Conservation (phyloP, 2,888 invertebrate genomes). For the Plusia festucae region DNA sequence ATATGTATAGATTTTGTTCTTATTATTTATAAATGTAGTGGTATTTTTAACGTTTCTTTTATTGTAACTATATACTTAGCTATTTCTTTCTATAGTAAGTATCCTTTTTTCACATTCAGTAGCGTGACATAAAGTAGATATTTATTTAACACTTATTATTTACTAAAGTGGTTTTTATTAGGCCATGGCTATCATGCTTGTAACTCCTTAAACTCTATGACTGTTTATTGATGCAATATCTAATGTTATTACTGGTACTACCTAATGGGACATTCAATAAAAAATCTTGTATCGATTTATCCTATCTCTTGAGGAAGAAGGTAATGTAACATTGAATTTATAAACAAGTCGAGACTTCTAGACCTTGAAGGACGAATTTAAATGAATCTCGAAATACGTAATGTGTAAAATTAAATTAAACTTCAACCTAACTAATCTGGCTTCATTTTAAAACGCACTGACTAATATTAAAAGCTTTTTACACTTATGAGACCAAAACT, state of each 20-base stretch:
- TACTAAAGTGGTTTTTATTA: slow-evolving; percentile 22
- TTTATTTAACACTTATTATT: slow-evolving; percentile 26
- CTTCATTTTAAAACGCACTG: neutral
- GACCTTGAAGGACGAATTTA: slow-evolving; percentile 25
- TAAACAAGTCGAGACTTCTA: slow-evolving; percentile 14
- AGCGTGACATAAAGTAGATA: slow-evolving; percentile 1
- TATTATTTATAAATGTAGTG: too few relatives aligned
- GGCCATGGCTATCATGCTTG: slow-evolving; percentile 31
- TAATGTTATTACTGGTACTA: slow-evolving; percentile 20
- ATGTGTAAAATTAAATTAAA: neutral
- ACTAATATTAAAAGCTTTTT: too few relatives aligned
- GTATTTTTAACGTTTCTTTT: too few relatives aligned
- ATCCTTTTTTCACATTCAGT: too few relatives aligned
- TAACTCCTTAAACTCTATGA: slow-evolving; percentile 16
- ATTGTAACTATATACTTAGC: too few relatives aligned
- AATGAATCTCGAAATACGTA: slow-evolving; percentile 20
- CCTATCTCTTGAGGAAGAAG: neutral
- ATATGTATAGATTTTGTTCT: too few relatives aligned
- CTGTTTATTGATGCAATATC: slow-evolving; percentile 22
- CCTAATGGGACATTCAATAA: slow-evolving; percentile 11
- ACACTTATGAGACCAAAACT: too few relatives aligned
- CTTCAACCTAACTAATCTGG: neutral
- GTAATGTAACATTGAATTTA: slow-evolving; percentile 5
- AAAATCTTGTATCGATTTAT: slow-evolving; percentile 11
- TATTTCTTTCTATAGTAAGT: too few relatives aligned